A percentile compares a stretch with the other conserved stretches of the same genome.
phyloP scores from a whole-genome alignment of 2,888 invertebrate species.

The Chaetogeoica ovagalla region DNA sequence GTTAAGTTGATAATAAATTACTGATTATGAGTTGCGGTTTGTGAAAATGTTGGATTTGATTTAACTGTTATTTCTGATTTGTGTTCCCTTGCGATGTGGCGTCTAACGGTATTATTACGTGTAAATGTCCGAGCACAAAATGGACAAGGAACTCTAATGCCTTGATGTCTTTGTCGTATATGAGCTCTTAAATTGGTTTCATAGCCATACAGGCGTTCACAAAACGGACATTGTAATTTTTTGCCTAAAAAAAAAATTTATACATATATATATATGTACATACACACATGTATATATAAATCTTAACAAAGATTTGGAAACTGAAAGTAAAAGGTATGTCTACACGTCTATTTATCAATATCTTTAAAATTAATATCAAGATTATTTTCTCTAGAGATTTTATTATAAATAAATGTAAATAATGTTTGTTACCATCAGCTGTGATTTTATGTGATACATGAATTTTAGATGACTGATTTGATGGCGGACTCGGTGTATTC shows the following conservation, averaged over 20 bases:
- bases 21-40: slow-evolving; percentile 69
- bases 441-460: slow-evolving; percentile 63
- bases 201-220: slow-evolving; percentile 88
- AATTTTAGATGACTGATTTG: slow-evolving; percentile 51
- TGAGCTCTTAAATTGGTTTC: slow-evolving; percentile 90
- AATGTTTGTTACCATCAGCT: slow-evolving; percentile 70
- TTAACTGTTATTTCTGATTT: slow-evolving; percentile 74
- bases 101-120: slow-evolving; percentile 86
- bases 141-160: slow-evolving; percentile 87
- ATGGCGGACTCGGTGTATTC: slow-evolving; percentile 26
- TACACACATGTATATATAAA: no score
- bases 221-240: slow-evolving; percentile 89
- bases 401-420: neutral
- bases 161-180: slow-evolving; percentile 88
- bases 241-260: slow-evolving; percentile 69
- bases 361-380: no score
- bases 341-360: no score
- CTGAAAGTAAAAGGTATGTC: no score
- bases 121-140: slow-evolving; percentile 89
- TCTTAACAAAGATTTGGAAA: no score
- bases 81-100: slow-evolving; percentile 88
- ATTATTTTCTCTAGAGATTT: no score
- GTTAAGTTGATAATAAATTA: slow-evolving; percentile 59
- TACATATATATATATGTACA: neutral
- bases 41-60: slow-evolving; percentile 62